Conservation (phyloP, 2,797 vertebrate genomes). For the Rhinoraja longicauda region DNA sequence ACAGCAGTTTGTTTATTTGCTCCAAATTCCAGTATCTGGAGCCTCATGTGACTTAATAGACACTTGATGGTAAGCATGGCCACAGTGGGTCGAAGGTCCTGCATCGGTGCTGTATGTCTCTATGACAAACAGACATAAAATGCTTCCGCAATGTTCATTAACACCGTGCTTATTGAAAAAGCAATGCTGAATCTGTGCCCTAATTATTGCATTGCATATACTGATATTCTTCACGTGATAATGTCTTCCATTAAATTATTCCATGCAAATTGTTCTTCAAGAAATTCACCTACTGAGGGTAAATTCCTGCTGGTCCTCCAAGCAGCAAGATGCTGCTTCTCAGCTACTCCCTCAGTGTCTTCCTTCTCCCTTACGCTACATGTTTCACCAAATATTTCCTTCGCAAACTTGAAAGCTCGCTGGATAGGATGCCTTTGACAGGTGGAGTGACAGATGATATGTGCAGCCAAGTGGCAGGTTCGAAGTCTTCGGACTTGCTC, state of each 20-base stretch:
- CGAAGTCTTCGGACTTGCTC: neutral
- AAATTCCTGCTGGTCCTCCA: neutral
- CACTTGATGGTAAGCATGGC: too few relatives aligned
- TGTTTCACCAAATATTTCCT: neutral
- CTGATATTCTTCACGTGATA: neutral
- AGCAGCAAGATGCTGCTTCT: neutral
- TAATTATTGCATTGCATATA: neutral
- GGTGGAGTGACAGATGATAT: neutral
- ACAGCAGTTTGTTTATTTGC: too few relatives aligned
- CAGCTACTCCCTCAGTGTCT: neutral
- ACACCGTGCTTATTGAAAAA: neutral
- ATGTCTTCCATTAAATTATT: neutral
- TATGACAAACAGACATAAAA: neutral
- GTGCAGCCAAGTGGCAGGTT: neutral
- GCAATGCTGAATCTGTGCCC: neutral
- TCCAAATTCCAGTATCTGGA: too few relatives aligned
- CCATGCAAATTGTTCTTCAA: neutral
- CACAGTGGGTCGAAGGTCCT: too few relatives aligned
- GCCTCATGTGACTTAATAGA: too few relatives aligned
- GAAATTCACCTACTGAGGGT: neutral
- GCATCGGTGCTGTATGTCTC: too few relatives aligned
- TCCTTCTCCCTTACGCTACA: neutral
- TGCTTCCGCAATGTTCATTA: neutral
- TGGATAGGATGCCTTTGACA: neutral
- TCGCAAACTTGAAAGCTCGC: neutral